Percentiles rank a stretch among this genome's conserved stretches.
Evolutionary conservation across 2,888 invertebrate species (phyloP).

Genomic region (Orgyia antiqua): DNA sequence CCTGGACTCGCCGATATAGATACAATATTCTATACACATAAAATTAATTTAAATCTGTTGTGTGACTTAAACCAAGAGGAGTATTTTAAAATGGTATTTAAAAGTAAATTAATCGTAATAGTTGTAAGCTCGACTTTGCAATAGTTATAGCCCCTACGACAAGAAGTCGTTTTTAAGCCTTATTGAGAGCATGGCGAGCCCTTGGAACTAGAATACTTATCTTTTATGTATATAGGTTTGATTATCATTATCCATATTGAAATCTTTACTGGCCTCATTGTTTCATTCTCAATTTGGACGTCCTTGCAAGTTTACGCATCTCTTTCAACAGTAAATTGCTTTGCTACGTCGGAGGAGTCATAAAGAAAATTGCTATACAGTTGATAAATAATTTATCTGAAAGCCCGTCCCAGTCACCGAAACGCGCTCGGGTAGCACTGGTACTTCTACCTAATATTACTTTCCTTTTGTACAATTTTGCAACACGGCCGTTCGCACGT

Average conservation of each 20-base stretch:
- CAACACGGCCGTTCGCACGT: conserved; percentile 76
- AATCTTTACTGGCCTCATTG: conserved; percentile 64
- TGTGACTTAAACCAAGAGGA: conserved; percentile 31
- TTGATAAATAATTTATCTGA: conserved; percentile 79
- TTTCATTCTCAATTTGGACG: conserved; percentile 68
- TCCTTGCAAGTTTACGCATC: conserved; percentile 77
- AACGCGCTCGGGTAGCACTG: conserved; percentile 63
- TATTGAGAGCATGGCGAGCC: conserved; percentile 49
- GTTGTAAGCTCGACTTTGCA: conserved; percentile 40
- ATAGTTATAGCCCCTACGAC: conserved; percentile 54
- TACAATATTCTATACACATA: conserved; percentile 21
- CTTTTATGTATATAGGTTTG: conserved; percentile 19
- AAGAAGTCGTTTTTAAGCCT: conserved; percentile 47
- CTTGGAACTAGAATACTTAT: conserved; percentile 25
- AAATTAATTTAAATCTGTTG: conserved; percentile 27
- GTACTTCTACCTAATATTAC: conserved; percentile 73
- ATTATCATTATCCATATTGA: conserved; percentile 49
- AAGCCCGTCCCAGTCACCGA: conserved; percentile 76
- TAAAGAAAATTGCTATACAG: conserved; percentile 79
- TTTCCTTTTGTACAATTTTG: conserved; percentile 78
- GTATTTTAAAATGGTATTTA: conserved; percentile 32
- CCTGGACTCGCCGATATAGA: conserved; percentile 7
- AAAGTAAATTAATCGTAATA: conserved; percentile 49
- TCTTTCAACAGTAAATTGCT: conserved; percentile 76
- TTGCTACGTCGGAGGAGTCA: conserved; percentile 76